These are phyloP conservation scores for Campoletis raptor DNA, from an alignment of 2,888 invertebrate species.

Conservation along the genomic window DNA sequence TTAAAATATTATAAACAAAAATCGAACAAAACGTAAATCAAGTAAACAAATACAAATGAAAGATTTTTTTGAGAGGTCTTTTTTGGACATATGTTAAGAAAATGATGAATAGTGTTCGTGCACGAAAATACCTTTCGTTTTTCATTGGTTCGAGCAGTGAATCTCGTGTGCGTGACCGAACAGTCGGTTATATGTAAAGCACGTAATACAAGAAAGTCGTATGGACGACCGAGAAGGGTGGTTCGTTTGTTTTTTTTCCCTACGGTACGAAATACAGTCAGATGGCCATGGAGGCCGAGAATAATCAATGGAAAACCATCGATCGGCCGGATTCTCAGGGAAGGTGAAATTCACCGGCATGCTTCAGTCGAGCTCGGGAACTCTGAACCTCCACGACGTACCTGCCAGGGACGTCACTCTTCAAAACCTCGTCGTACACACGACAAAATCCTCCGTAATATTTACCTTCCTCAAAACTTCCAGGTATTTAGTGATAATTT, in stretches of 20 bases:
- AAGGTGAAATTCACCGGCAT: constrained; percentile 75
- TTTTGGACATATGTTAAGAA: not conserved
- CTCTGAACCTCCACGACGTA: constrained; percentile 68
- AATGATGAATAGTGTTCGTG: not conserved
- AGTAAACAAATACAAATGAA: not conserved
- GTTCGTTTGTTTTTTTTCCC: constrained; percentile 42
- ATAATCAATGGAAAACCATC: constrained; percentile 79
- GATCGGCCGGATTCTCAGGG: constrained; percentile 73
- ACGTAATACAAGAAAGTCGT: constrained; percentile 50
- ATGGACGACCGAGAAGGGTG: constrained; percentile 32
- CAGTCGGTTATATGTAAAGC: constrained; percentile 49
- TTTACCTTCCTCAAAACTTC: constrained; percentile 41
- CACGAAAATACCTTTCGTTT: constrained; percentile 29
- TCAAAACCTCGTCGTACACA: constrained; percentile 36
- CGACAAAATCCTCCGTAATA: constrained; percentile 46
- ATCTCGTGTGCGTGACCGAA: constrained; percentile 56
- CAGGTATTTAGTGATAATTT: constrained; percentile 58
- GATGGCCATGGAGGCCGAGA: constrained; percentile 75
- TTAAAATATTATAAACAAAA: not conserved
- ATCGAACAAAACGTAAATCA: not conserved
- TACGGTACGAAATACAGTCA: constrained; percentile 66
- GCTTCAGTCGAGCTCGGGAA: constrained; percentile 75
- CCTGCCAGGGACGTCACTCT: constrained; percentile 68
- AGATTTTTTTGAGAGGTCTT: not conserved
- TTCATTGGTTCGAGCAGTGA: constrained; percentile 16